A percentile compares a stretch with the other conserved stretches of the same genome.
phyloP scores from a whole-genome alignment of 2,113 vertebrate genomes.

The Pica pica region DNA sequence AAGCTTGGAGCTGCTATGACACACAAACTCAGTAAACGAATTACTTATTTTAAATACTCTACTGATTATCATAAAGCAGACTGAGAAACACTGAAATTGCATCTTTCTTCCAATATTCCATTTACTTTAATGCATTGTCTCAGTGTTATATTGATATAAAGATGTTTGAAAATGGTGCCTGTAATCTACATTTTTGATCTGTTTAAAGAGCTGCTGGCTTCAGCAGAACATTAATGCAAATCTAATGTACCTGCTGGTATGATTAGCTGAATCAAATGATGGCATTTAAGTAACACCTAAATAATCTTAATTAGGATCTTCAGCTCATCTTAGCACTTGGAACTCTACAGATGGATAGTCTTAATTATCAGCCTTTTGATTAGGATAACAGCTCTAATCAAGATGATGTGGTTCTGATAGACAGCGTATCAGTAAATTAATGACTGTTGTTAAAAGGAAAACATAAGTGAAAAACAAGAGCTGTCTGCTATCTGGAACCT shows the following conservation, averaged over 20 bases:
- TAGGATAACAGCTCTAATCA: conserved; percentile 85
- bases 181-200: conserved; percentile 75
- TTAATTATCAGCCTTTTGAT: conserved; percentile 85
- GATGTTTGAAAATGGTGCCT: conserved; percentile 62
- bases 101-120: conserved; percentile 9
- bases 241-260: conserved; percentile 83
- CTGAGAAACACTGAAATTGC: conserved; percentile 25
- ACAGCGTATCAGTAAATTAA: conserved; percentile 81
- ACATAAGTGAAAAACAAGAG: conserved; percentile 66
- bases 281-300: conserved; percentile 84
- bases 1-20: neutral
- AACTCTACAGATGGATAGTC: conserved; percentile 82
- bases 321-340: conserved; percentile 79
- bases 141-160: conserved; percentile 61
- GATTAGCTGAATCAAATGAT: conserved; percentile 86
- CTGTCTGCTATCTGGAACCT: conserved; percentile 54
- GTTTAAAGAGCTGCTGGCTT: conserved; percentile 74
- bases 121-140: conserved; percentile 64
- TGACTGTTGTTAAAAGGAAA: conserved; percentile 74
- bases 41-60: conserved; percentile 64
- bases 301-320: conserved; percentile 86
- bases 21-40: conserved; percentile 40
- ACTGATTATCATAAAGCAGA: conserved; percentile 59
- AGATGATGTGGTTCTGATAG: conserved; percentile 80
- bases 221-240: conserved; percentile 82